A percentile compares a stretch with the other conserved stretches of the same genome.
Evolutionary conservation across 1,140 invertebrate genomes (phyloP).

Genomic region (Drosophila albomicans): DNA sequence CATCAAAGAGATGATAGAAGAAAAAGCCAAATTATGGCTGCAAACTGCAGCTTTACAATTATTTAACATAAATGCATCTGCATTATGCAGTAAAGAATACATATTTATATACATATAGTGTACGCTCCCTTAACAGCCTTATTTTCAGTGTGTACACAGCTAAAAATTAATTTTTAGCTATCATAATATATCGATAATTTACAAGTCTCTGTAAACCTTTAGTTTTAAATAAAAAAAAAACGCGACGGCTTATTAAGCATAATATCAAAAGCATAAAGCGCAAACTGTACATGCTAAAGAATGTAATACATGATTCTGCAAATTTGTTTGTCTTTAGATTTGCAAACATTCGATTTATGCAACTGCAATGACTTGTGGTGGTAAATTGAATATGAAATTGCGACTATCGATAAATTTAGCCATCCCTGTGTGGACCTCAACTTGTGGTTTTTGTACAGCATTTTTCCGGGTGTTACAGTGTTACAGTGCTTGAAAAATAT

Average conservation of each 20-base stretch:
- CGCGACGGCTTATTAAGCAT: no score
- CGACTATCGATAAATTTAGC: conserved; percentile 40
- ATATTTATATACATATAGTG: no score
- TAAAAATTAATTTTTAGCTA: not conserved
- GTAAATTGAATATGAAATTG: not conserved
- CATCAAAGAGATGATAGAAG: no score
- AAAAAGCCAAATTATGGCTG: no score
- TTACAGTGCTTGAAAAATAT: conserved; percentile 68
- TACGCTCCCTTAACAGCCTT: not conserved
- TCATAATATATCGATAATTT: not conserved
- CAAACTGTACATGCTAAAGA: no score
- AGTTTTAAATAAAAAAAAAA: no score
- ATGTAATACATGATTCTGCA: no score
- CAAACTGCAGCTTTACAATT: no score
- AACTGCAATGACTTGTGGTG: not conserved
- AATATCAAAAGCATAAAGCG: no score
- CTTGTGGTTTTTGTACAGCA: conserved; percentile 68
- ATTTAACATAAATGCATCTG: not conserved
- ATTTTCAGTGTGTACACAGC: not conserved
- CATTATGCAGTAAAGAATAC: not conserved
- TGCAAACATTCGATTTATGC: not conserved
- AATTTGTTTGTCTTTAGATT: not conserved
- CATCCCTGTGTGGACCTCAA: conserved; percentile 52
- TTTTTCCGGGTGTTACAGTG: conserved; percentile 78
- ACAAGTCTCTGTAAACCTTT: not conserved